Base-by-base conservation (phyloP, 1,140 invertebrate genomes). In the Rhagoletis zephyria region DNA sequence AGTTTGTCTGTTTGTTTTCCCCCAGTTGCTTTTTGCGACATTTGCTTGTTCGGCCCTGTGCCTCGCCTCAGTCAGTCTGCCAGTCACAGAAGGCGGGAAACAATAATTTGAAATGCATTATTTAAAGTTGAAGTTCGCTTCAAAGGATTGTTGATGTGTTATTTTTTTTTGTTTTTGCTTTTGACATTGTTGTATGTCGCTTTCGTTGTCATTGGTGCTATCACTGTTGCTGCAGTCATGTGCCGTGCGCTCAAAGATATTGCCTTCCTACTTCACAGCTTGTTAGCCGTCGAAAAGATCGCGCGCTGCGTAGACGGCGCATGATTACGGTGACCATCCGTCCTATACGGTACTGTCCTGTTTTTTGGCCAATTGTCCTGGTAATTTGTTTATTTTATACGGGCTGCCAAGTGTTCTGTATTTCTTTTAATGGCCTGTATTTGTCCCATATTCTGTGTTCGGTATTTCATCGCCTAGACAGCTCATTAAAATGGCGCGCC, bases 41-140 rank as follows among this genome's bases (percentile, higher is more conserved):
- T 63, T 63, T 63, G 61, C 12, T 7, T 14, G 12, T 63, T 14
- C 2, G 61, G 91, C 90, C 91, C 91, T 89, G 89, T 90, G 88
- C 88, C 30, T 87, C 90, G 89, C 89, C 87, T 89, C 45, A 81
- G 6, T 7, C 12, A 86, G 60, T 81, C 30, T 30, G 30, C 30
- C 48, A 86, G 70, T 40, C 40, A 86, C 19, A 12, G 63, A 86
- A 40, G 61, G n/a, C 89, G 88, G 85, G 19, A 85, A 64, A 12
- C 61, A 60, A 64, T 85, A 64, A 77, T 81, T 81, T 81, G 5
- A 81, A 81, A 81, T 81, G 45, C 45, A 45, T 40, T 9, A 5
- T 14, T 81, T 81, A 48, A 19, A 81, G 45, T 59, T 59, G 48
- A 81, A 12, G 48, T 81, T 51, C 12, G n/a, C n/a, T 42, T 56